phyloP scores from a whole-genome alignment of 2,888 invertebrate species.

The Subacronicta megacephala region DNA sequence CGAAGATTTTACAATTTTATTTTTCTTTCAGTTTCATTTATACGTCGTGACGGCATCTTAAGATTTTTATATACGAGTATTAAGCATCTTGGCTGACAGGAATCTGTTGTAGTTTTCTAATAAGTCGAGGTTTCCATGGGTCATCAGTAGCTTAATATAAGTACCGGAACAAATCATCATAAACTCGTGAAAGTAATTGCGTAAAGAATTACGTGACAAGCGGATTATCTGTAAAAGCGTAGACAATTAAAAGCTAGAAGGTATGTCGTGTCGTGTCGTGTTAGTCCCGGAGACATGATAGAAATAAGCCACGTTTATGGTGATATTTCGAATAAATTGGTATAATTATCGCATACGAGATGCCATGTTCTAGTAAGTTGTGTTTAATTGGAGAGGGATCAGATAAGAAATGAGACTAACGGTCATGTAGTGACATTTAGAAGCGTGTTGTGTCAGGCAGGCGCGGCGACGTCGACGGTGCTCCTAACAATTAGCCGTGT shows the following conservation, averaged over 20 bases:
- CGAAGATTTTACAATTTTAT: slow-evolving; percentile 17
- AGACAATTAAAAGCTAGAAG: slow-evolving; percentile 46
- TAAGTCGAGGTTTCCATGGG: slow-evolving; percentile 22
- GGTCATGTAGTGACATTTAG: slow-evolving; percentile 78
- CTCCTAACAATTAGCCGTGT: slow-evolving; percentile 82
- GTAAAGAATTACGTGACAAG: slow-evolving; percentile 38
- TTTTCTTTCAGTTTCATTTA: slow-evolving; percentile 34
- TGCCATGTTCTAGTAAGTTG: slow-evolving; percentile 53
- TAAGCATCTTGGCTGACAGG: slow-evolving; percentile 4
- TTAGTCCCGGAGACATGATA: slow-evolving; percentile 22
- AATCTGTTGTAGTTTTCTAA: slow-evolving; percentile 20
- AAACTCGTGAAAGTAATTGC: slow-evolving; percentile 43
- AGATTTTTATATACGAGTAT: slow-evolving; percentile 29
- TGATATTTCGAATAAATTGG: slow-evolving; percentile 54
- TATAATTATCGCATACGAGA: slow-evolving; percentile 47
- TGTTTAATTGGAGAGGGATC: slow-evolving; percentile 68
- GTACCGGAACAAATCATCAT: slow-evolving; percentile 22
- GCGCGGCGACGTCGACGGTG: slow-evolving; percentile 62
- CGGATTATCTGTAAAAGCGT: slow-evolving; percentile 41
- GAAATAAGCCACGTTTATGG: slow-evolving; percentile 38
- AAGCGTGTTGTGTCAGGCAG: slow-evolving; percentile 68
- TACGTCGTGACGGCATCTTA: slow-evolving; percentile 7
- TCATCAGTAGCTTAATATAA: slow-evolving; percentile 36
- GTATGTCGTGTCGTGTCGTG: slow-evolving; percentile 28
- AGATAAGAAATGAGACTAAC: slow-evolving; percentile 69